phyloP scores from a whole-genome alignment of 2,113 vertebrate genomes.

The Trinectes maculatus region DNA sequence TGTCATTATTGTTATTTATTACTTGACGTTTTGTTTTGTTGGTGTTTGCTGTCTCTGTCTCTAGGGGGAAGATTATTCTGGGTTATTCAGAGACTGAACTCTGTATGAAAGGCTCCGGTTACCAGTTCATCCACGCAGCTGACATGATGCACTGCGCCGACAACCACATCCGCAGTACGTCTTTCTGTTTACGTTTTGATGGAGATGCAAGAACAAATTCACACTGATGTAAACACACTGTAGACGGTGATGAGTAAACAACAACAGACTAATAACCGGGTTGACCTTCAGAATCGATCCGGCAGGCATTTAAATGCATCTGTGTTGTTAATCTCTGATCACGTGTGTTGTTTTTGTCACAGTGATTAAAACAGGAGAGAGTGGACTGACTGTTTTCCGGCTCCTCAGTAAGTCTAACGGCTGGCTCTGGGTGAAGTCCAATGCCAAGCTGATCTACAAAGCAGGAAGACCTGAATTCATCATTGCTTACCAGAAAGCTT shows the following conservation, averaged over 20 bases:
- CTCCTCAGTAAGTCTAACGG: conserved; percentile 80
- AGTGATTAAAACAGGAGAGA: conserved; percentile 89
- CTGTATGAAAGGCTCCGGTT: conserved; percentile 80
- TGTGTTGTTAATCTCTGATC: too few species aligned
- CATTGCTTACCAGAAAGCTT: conserved; percentile 77
- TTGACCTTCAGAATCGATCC: background rate
- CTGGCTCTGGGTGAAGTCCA: conserved; percentile 89
- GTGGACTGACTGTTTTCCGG: conserved; percentile 80
- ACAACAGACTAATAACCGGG: too few species aligned
- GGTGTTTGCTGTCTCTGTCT: background rate
- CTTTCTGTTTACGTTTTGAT: background rate
- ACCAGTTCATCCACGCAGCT: conserved; percentile 84
- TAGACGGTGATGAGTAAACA: background rate
- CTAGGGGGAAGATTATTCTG: conserved; percentile 79
- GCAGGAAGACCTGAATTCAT: conserved; percentile 84
- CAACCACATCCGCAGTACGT: conserved; percentile 82
- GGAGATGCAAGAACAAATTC: background rate
- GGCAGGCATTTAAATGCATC: background rate
- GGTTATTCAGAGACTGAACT: conserved; percentile 84
- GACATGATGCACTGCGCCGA: conserved; percentile 86
- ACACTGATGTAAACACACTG: too few species aligned
- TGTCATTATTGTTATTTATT: too few species aligned
- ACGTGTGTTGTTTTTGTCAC: conserved; percentile 2
- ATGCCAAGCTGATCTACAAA: conserved; percentile 83
- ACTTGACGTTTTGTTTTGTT: too few species aligned